Evolutionary conservation across 2,888 invertebrate genomes (phyloP), one percentile per base, ranked within the genome.

Genomic region (Drosophila infuscata): DNA sequence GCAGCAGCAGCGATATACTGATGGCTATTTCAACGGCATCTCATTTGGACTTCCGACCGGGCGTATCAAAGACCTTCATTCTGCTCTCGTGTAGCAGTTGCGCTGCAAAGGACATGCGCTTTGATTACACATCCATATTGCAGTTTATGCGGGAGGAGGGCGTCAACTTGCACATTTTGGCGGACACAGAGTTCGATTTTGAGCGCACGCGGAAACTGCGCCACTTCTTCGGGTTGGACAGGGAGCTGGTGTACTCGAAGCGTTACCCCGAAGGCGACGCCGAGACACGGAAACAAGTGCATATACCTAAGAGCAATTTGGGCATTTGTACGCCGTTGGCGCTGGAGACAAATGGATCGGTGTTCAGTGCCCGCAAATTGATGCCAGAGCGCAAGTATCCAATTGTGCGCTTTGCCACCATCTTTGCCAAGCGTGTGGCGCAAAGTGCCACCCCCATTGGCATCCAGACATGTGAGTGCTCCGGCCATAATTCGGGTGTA

Each of bases 261-360:
- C 97, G 96, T 81, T 97, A 96, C 90, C 94, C 95, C 61, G 94
- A 94, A 33, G 98, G 98, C 0, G 97, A 98, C 92, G 92, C 94
- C 0, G 96, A 95, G 51, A 94, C 97, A 9, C 94, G 96, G 73
- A 95, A 95, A 72, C 96, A 97, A 92, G 95, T 97, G 30, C 95
- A 95, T 69, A 93, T 97, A 73, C 96, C 97, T 0, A 97, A 97
- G 91, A 95, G 95, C 69, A 95, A 95, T 70, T 93, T 97, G 33
- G 97, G 97, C 25, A 94, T 96, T 53, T 98, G 98, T 91, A 95
- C 96, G 1, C 96, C 97, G 0, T 94, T 98, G 29, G 97, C 98
- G 0, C 92, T 98, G 81, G 97, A 98, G 92, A 97, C 97, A 4
- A 97, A 97, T 87, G 98, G 95, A 20, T 94, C 96, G 0, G 94